Evolutionary conservation across 2,888 invertebrate genomes (phyloP).

Genomic region (Tetragnatha montana): DNA sequence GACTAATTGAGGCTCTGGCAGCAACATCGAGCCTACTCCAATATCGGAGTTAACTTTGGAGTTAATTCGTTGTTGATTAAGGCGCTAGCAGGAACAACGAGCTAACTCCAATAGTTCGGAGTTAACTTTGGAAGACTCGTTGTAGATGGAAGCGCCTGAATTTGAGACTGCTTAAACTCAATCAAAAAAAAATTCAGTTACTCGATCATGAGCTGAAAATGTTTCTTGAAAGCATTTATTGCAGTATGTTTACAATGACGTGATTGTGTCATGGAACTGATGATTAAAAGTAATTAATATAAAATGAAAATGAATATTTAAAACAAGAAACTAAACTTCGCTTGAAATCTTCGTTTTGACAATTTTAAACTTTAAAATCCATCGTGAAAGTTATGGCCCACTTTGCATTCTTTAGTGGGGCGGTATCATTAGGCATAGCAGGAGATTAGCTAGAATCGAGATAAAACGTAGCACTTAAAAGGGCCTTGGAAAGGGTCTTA

Average conservation of each 20-base stretch:
- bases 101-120: no score
- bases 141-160: no score
- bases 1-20: no score
- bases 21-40: no score
- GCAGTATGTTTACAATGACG: background rate
- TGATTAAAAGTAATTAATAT: background rate
- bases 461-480: slow-evolving; percentile 29
- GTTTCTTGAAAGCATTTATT: no score
- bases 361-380: background rate
- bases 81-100: no score
- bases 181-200: no score
- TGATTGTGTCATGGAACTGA: background rate
- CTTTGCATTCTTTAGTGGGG: slow-evolving; percentile 6
- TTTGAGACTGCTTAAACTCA: no score
- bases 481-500: slow-evolving; percentile 31
- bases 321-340: background rate
- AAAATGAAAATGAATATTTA: background rate
- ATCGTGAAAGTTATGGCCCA: slow-evolving; percentile 9
- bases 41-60: no score
- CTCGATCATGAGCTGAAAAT: no score
- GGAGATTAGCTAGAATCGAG: slow-evolving; percentile 29
- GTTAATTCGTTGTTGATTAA: no score
- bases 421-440: slow-evolving; percentile 24
- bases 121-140: no score
- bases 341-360: background rate